Conservation (phyloP, 2,113 vertebrate genomes). For the Chlamydotis undulata region DNA sequence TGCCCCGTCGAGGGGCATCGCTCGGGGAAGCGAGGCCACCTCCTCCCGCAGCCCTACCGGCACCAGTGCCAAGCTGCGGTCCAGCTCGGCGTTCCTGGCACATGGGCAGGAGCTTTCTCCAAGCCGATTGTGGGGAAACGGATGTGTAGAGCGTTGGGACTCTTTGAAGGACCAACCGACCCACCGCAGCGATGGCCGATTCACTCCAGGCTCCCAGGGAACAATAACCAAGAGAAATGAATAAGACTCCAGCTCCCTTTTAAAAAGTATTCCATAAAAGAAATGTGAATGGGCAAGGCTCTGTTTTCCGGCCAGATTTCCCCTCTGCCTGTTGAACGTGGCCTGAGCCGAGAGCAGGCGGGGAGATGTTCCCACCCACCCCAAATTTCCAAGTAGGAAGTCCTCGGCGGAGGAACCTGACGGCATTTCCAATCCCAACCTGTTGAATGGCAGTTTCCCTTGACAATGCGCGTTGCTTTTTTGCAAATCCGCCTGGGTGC, state of each 20-base stretch:
- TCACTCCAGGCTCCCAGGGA: slow-evolving; percentile 60
- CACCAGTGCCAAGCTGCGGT: neutral
- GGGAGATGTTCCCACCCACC: slow-evolving; percentile 52
- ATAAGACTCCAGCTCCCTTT: slow-evolving; percentile 65
- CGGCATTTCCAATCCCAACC: slow-evolving; percentile 78
- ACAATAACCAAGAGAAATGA: slow-evolving; percentile 70
- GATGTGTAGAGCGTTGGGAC: slow-evolving; percentile 54
- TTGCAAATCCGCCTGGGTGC: slow-evolving; percentile 42
- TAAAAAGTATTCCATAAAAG: slow-evolving; percentile 67
- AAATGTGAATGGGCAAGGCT: slow-evolving; percentile 68
- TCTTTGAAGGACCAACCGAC: slow-evolving; percentile 55
- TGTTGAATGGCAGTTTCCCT: slow-evolving; percentile 77
- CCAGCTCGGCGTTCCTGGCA: neutral
- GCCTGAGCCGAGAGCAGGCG: slow-evolving; percentile 17
- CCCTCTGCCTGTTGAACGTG: slow-evolving; percentile 54
- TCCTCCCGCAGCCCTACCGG: neutral
- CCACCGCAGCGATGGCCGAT: slow-evolving; percentile 59
- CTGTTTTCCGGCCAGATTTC: slow-evolving; percentile 69
- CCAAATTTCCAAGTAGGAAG: slow-evolving; percentile 56
- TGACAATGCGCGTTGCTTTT: slow-evolving; percentile 74
- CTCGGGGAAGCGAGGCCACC: neutral
- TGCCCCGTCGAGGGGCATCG: neutral
- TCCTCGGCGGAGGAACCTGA: slow-evolving; percentile 20
- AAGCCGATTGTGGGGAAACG: slow-evolving; percentile 38
- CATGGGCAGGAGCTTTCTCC: slow-evolving; percentile 22